Base-by-base conservation (phyloP, 2,797 vertebrate genomes). In the Crenuchus spilurus region DNA sequence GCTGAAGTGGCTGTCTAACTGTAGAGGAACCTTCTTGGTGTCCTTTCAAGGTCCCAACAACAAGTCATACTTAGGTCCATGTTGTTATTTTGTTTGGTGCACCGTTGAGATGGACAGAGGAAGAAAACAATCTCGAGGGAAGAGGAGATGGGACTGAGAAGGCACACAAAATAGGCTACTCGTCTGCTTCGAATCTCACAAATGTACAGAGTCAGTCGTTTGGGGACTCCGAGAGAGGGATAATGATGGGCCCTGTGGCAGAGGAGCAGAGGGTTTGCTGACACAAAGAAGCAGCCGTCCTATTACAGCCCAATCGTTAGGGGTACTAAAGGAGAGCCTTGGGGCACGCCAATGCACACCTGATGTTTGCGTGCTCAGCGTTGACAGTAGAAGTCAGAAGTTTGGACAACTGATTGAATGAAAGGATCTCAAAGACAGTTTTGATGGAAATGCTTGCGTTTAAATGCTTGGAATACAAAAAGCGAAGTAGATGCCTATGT, bases 121-220 rank as follows among this genome's bases (percentile, higher is more conserved):
- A 70, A 67, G 1, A 52, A 78, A 73, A 65, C 58, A 49, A 69
- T 70, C 72, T 86, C 75, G 78, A 30, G 41, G 72, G 63, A 61
- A 51, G 82, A 84, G 75, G 72, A 78, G 78, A 78, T 73, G 74
- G 83, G 79, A 83, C 84, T 84, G 84, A 84, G 88, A 93, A 94
- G 92, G 92, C 92, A 94, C 91, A 90, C 89, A 89, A 89, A 87
- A 90, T 82, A 86, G 90, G 89, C 89, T 87, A 88, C 87, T 90
- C 84, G 82, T 85, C 86, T 82, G 78, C 85, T 76, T 88, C 75
- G 79, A 79, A 69, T 70, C 52, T 75, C 55, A 48, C 62, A 70
- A 75, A 68, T 57, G 46, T 54, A 76, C 70, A 61, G 20, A 55
- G 46, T 62, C 54, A 20, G 54, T 81, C 84, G 78, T 78, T 80